These are phyloP conservation scores for Passer montanus DNA, from an alignment of 2,113 vertebrate genomes.

Conservation along the genomic window DNA sequence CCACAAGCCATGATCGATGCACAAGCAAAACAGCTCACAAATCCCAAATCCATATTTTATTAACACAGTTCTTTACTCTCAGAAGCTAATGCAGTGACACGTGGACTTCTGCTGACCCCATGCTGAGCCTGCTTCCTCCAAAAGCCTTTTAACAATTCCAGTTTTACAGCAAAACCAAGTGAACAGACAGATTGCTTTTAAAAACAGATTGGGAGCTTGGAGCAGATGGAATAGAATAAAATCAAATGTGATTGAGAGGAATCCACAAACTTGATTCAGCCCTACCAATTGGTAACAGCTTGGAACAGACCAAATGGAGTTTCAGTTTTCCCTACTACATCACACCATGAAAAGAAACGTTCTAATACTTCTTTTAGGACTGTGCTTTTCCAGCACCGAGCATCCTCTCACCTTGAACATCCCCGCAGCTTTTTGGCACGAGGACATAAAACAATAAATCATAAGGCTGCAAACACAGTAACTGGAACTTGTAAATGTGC, in stretches of 20 bases:
- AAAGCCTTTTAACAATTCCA: background rate
- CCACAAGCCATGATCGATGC: background rate
- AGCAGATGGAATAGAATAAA: conserved; percentile 8
- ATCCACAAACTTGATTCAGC: background rate
- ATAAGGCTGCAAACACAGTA: background rate
- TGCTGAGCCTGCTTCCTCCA: background rate
- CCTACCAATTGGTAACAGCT: background rate
- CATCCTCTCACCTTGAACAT: background rate
- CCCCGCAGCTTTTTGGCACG: background rate
- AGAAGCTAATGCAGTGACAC: background rate
- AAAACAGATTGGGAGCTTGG: background rate
- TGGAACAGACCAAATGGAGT: background rate
- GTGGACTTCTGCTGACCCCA: background rate
- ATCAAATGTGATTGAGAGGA: background rate
- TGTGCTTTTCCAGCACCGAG: background rate
- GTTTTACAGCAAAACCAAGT: background rate
- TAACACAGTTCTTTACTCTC: background rate
- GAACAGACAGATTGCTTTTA: background rate
- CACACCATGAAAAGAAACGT: background rate
- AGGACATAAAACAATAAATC: background rate
- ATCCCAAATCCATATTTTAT: background rate
- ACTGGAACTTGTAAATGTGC: background rate
- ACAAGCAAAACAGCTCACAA: background rate
- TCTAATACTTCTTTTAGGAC: background rate
- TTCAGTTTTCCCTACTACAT: background rate